These are phyloP conservation scores for Junonia oenone DNA, from an alignment of 2,888 invertebrate species.

Conservation along the genomic window DNA sequence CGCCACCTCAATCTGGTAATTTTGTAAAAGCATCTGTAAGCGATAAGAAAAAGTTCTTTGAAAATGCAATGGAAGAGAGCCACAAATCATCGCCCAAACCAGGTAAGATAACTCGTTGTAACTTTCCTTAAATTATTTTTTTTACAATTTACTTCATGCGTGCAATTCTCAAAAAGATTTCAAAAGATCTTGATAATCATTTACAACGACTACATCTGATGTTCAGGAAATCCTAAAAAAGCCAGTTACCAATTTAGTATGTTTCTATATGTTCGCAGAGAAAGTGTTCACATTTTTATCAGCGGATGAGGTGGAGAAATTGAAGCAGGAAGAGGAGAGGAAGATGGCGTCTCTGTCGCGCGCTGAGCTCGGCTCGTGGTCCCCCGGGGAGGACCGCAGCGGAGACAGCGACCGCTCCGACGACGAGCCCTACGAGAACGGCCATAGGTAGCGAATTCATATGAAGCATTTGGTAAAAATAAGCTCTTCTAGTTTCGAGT, in stretches of 20 bases:
- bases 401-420: slow-evolving; percentile 76
- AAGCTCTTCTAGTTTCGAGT: too few relatives aligned
- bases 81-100: slow-evolving; percentile 91
- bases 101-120: too few relatives aligned
- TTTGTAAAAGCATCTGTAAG: slow-evolving; percentile 92
- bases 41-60: slow-evolving; percentile 96
- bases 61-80: slow-evolving; percentile 96
- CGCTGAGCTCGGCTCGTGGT: slow-evolving; percentile 79
- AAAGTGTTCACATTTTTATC: slow-evolving; percentile 96
- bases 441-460: slow-evolving; percentile 79
- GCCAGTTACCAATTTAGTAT: neutral
- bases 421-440: slow-evolving; percentile 69
- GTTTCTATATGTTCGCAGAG: slow-evolving; percentile 75
- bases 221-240: neutral
- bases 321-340: slow-evolving; percentile 95
- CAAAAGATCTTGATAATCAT: too few relatives aligned
- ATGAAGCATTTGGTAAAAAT: too few relatives aligned
- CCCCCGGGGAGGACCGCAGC: slow-evolving; percentile 68
- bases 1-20: slow-evolving; percentile 85
- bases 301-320: slow-evolving; percentile 94
- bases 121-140: too few relatives aligned
- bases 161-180: too few relatives aligned
- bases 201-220: too few relatives aligned
- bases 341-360: slow-evolving; percentile 88
- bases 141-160: too few relatives aligned